Evolutionary conservation across 1,140 invertebrate species (phyloP), one percentile per base, ranked within the genome.

Genomic region (Apolygus lucorum): DNA sequence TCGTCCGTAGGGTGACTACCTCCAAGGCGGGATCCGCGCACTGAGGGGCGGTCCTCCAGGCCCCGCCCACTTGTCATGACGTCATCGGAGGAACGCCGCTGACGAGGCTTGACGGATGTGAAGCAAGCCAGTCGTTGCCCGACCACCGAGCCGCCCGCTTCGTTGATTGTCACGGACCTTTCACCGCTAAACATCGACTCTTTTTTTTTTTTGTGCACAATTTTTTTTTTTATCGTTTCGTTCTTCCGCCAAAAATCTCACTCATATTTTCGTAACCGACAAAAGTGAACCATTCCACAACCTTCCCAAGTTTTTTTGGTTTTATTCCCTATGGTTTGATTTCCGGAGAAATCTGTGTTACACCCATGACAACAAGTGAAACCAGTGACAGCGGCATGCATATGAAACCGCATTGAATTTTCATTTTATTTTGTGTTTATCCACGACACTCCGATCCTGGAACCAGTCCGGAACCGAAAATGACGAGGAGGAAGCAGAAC

Each of bases 401-500:
- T 22, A 8, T 24, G 54, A 59, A 59, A 22, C 2, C 54, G 54
- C 11, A 14, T 59, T 59, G 54, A 59, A 59, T 59, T 14, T 13
- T 59, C 11, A 59, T 59, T 52, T 62, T 52, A 27, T 52, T 59
- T 52, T 62, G 49, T 68, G 34, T 52, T 49, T 52, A 52, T 34
- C 29, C 8, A 42, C 65, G 21, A 17, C n/a, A 25, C 21, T 29
- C 27, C 49, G 13, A 34, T 25, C 21, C 26, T 28, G 65, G 27
- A 22, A 67, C 65, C 14, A 24, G 14, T 26, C 2, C 63, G 63
- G 28, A 63, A 24, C 28, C 64, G 49, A 69, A 13, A 14, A 74
- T 73, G 72, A 74, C 74, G 27, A 67, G 74, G 71, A 73, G 74
- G 73, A 74, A 74, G 70, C 74, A 74, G 34, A 75, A 73, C 68